A percentile compares a stretch with the other conserved stretches of the same genome.
These are phyloP conservation scores for Catostylus mosaicus DNA, from an alignment of 30 jellyfish, hydroid and myxozoan genomes.

Conservation along the genomic window DNA sequence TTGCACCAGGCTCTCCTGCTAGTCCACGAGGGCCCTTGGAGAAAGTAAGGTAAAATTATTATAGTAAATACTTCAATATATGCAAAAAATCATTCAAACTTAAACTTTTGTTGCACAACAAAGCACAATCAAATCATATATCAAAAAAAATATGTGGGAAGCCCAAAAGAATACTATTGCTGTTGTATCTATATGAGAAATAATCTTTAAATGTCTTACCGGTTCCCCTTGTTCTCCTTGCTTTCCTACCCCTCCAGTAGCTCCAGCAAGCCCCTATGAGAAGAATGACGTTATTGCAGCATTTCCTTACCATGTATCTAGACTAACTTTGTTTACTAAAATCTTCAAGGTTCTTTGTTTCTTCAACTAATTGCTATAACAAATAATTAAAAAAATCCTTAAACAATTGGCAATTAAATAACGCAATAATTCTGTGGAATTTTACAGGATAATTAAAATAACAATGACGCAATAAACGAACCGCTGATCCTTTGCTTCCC, in stretches of 20 bases:
- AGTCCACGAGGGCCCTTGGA: conserved; percentile 40
- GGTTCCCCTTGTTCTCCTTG: conserved; percentile 34
- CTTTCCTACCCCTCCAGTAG: conserved; percentile 16
- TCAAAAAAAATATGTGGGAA: too few species aligned
- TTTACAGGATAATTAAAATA: not conserved
- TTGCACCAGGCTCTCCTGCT: conserved; percentile 42
- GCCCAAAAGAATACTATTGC: not conserved
- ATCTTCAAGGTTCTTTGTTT: too few species aligned
- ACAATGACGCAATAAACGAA: not conserved
- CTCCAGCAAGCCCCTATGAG: conserved; percentile 16
- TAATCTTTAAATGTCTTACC: not conserved
- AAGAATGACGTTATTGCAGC: too few species aligned
- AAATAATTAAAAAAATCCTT: too few species aligned
- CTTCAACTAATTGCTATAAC: too few species aligned
- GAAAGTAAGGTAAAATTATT: not conserved
- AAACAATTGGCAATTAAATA: not conserved
- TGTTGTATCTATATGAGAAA: not conserved
- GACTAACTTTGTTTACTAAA: too few species aligned
- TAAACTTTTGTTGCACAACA: too few species aligned
- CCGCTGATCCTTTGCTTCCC: conserved; percentile 45
- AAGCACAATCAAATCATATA: too few species aligned
- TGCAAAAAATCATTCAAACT: not conserved
- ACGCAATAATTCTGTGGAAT: not conserved
- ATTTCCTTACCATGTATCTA: too few species aligned
- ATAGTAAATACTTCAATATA: not conserved